These are phyloP conservation scores for Silurus meridionalis DNA, from an alignment of 2,113 vertebrate species.

Conservation along the genomic window DNA sequence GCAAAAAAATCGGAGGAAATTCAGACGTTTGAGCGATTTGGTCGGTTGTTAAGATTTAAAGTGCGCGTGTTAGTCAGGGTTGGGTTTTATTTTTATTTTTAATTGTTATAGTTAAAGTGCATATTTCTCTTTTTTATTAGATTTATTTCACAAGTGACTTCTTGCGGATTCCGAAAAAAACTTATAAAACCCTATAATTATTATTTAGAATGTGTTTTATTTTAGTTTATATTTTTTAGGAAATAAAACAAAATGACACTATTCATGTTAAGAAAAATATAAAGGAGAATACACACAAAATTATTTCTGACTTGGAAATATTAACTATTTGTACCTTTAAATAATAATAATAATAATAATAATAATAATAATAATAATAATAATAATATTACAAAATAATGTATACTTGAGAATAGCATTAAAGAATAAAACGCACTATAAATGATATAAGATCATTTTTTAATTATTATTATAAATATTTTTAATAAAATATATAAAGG, in stretches of 20 bases:
- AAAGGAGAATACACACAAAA: background rate
- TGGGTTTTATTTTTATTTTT: too few relatives aligned
- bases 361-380: background rate
- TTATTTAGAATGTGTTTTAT: background rate
- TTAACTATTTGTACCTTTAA: background rate
- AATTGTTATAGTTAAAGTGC: background rate
- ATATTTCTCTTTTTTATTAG: background rate
- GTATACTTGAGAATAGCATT: background rate
- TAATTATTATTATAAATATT: background rate
- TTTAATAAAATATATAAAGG: too few relatives aligned
- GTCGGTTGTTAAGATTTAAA: background rate
- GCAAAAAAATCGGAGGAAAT: background rate
- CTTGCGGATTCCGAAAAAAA: background rate
- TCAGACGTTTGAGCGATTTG: background rate
- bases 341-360: background rate
- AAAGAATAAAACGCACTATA: background rate
- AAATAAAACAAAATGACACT: background rate
- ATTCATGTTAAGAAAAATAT: background rate
- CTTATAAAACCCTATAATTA: background rate
- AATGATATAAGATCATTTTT: background rate
- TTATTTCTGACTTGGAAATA: background rate
- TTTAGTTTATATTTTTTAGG: background rate
- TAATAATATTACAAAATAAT: background rate
- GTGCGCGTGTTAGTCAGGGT: background rate
- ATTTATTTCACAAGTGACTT: background rate